Percentiles rank a stretch among this genome's conserved stretches.
phyloP scores from a whole-genome alignment of 2,888 invertebrate species.

The Zhengitettix transpicula region DNA sequence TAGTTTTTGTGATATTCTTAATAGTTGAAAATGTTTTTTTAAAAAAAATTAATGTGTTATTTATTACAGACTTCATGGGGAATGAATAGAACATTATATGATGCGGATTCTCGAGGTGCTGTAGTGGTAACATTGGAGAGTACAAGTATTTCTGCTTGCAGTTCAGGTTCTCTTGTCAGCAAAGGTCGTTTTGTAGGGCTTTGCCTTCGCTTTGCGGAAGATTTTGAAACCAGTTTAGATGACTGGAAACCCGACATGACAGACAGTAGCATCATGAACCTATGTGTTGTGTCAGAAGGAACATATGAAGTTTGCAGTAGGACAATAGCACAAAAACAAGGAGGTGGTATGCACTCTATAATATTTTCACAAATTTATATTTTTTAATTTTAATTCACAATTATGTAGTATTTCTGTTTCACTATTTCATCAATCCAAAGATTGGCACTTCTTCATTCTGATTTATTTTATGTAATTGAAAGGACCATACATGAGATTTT shows the following conservation, averaged over 20 bases:
- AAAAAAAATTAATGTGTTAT: background rate
- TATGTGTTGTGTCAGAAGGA: conserved; percentile 96
- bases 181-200: conserved; percentile 76
- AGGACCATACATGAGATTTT: too few species aligned
- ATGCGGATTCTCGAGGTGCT: conserved; percentile 70
- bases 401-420: background rate
- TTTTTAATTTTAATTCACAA: conserved; percentile 1
- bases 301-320: conserved; percentile 94
- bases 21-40: background rate
- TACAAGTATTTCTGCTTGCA: conserved; percentile 90
- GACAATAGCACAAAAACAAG: conserved; percentile 72
- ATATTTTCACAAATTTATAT: conserved; percentile 1
- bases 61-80: conserved; percentile 40
- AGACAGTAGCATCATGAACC: conserved; percentile 65
- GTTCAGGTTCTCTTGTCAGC: conserved; percentile 87
- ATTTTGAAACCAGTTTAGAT: conserved; percentile 89
- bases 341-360: conserved; percentile 30
- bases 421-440: background rate
- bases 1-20: background rate
- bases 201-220: conserved; percentile 89
- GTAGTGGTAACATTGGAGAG: conserved; percentile 91
- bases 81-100: conserved; percentile 43
- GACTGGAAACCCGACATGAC: conserved; percentile 90
- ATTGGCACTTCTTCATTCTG: background rate
- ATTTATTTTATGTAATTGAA: too few species aligned